Base-by-base conservation (phyloP, 2,888 invertebrate species). In the Drosophila longiperda region DNA sequence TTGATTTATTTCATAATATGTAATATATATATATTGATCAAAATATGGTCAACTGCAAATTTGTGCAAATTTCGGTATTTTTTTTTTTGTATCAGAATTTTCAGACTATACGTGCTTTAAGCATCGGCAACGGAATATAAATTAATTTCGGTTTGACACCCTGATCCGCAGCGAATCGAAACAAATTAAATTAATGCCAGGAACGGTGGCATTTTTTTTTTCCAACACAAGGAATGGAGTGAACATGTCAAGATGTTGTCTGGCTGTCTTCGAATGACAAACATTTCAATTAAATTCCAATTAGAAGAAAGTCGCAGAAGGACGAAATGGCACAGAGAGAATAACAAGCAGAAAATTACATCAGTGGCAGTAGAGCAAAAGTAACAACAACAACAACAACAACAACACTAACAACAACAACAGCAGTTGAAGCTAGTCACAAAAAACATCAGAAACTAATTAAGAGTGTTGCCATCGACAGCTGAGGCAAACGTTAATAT, bases 261-360 rank as follows among this genome's bases (percentile, higher is more conserved):
- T 52, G 42, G 52, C 40, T 57, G 72, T 64, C 52, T 65, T 62
- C 65, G 67, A 75, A 80, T 82, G 75, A 73, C 82, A 80, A 80
- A 76, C 82, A 82, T 79, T 79, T 79, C 79, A 81, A 82, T 81
- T 81, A 81, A 82, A 79, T 73, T 81, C 79, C 79, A 82, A 81
- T 81, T 81, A 69, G 68, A 66, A 67, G 71, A 78, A 66, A 81
- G 75, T 72, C 75, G 66, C 65, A 62, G 61, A 64, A 81, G 59
- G 58, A 70, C 60, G 65, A 58, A 52, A 53, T 36, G 50, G 49
- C 69, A 23, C 45, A 45, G 23, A 45, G 15, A 45, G 45, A 45
- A 45, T 45, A 45, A 45, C 20, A 73, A 66, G 75, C 74, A 75
- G 54, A 80, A 78, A 78, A 81, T 72, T 74, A 79, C 73, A 81